Percentiles rank a stretch among this genome's conserved stretches.
phyloP scores from a whole-genome alignment of 2,888 invertebrate genomes.

The Nephrotoma guestfalica region DNA sequence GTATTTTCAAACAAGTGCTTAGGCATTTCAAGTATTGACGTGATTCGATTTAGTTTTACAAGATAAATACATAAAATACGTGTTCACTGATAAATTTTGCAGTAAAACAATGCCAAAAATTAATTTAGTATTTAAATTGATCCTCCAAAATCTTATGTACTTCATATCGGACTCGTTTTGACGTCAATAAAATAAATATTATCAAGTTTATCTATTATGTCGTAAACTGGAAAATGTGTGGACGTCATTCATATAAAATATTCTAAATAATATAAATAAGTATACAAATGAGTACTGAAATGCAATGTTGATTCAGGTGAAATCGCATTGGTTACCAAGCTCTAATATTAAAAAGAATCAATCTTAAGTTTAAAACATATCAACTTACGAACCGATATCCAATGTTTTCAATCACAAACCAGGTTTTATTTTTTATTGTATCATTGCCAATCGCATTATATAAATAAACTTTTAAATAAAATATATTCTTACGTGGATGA shows the following conservation, averaged over 20 bases:
- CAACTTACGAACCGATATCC: background rate
- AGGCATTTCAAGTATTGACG: background rate
- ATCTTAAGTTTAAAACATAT: background rate
- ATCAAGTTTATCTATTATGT: background rate
- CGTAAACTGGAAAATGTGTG: background rate
- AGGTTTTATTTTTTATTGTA: background rate
- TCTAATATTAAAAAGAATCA: background rate
- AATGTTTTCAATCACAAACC: background rate
- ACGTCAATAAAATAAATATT: background rate
- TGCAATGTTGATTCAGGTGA: background rate
- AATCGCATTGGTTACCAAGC: background rate
- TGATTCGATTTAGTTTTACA: background rate
- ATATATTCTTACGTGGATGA: background rate
- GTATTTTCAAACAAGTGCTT: background rate
- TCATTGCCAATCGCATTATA: background rate
- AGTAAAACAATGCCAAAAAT: background rate
- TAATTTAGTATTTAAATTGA: background rate
- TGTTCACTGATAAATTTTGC: background rate
- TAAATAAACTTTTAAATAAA: background rate
- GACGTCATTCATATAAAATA: background rate
- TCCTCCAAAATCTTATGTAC: background rate
- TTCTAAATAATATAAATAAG: no score
- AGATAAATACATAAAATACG: background rate
- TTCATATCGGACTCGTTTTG: background rate
- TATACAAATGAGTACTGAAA: background rate